Base-by-base conservation (phyloP, 2,888 invertebrate genomes). In the Leucoma salicis region DNA sequence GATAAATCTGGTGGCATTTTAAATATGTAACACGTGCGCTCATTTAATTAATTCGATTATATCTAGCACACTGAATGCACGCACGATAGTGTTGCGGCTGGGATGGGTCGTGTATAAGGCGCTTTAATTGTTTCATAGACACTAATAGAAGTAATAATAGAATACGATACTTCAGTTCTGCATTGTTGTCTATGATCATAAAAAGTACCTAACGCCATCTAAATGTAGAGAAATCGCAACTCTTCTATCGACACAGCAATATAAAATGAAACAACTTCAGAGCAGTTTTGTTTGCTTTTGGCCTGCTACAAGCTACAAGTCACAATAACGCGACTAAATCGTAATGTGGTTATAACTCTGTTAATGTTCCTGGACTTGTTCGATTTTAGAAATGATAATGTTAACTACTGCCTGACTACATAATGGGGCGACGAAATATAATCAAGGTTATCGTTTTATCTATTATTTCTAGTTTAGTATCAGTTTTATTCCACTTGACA, bases 291-390 rank as follows among this genome's bases (percentile, higher is more conserved):
- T n/a, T n/a, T n/a, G n/a, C n/a, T n/a, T n/a, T n/a, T n/a, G n/a
- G n/a, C n/a, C n/a, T n/a, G n/a, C n/a, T n/a, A n/a, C n/a, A n/a
- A n/a, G n/a, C 2, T 6, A 1, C 4, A 5, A 31, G 6, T 29
- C 37, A 36, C 33, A 53, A 44, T 16, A 36, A 32, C 10, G 14
- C 15, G 15, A 29, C 29, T 4, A 14, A 36, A 39, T 39, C 27
- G 13, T 12, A 13, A 36, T 11, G 31, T 10, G 2, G 31, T 1
- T 11, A 14, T 14, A 14, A 14, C 10, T 29, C 14, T 14, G 29
- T 14, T 14, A 27, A 29, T 29, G 8, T 27, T 11, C 4, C 11
- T 4, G 27, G 27, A n/a, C n/a, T 27, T 27, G 27, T 3, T 27
- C n/a, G 27, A n/a, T 27, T n/a, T 27, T 27, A 6, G 18, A 18